These are phyloP conservation scores for Excalfactoria chinensis DNA, from an alignment of 2,113 vertebrate genomes.

Conservation along the genomic window DNA sequence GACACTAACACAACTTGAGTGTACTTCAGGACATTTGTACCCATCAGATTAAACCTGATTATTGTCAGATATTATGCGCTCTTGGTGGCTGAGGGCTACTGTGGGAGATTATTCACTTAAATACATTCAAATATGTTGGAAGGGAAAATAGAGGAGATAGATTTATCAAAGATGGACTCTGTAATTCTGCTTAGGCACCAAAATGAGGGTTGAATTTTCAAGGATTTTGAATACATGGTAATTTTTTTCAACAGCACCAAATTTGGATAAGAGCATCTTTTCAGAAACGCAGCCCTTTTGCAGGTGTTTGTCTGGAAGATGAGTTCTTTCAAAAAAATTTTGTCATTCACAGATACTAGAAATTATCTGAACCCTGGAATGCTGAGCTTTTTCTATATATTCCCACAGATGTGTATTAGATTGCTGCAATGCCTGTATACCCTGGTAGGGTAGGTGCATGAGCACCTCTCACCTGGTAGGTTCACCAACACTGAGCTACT, in stretches of 20 bases:
- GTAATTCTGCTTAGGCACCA: background rate
- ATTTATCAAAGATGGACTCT: background rate
- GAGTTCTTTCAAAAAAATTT: background rate
- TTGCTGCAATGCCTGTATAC: background rate
- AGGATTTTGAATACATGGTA: background rate
- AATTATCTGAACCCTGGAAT: background rate
- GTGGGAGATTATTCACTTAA: background rate
- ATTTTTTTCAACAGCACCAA: background rate
- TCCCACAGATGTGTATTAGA: background rate
- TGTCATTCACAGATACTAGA: background rate
- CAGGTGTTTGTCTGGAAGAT: background rate
- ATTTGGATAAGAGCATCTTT: background rate
- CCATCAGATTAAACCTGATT: background rate
- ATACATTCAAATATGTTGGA: fast-evolving
- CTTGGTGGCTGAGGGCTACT: background rate
- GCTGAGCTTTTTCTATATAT: background rate
- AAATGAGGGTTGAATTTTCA: background rate
- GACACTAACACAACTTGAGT: background rate
- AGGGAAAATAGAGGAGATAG: background rate
- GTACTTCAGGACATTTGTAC: background rate
- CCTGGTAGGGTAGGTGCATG: no score
- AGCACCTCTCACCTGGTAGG: no score
- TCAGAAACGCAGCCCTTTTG: background rate
- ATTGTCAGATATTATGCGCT: background rate
- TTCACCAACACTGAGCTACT: background rate